These are phyloP conservation scores for Otus sunia DNA, from an alignment of 2,113 vertebrate genomes.

Conservation along the genomic window DNA sequence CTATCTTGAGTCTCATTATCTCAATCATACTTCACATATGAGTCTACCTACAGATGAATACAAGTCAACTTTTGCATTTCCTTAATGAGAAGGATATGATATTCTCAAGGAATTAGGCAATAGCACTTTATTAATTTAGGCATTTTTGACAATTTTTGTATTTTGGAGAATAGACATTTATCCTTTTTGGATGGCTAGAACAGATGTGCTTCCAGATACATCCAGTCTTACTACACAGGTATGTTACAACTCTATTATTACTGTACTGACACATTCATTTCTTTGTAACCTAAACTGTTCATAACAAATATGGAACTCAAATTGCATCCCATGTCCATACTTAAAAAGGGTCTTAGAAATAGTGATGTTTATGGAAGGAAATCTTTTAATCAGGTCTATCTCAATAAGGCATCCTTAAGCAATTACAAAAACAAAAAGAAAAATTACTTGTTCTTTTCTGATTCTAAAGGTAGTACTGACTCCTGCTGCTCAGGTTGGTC, in stretches of 20 bases:
- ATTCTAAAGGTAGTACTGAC: not conserved
- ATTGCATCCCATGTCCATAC: not conserved
- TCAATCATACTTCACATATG: not conserved
- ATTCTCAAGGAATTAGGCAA: not conserved
- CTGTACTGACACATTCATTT: not conserved
- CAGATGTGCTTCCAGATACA: not conserved
- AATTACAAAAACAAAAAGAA: not conserved
- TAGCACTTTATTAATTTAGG: not conserved
- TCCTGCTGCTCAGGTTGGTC: not conserved
- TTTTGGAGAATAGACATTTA: not conserved
- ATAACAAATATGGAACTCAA: not conserved
- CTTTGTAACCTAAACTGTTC: not conserved
- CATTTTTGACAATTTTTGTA: not conserved
- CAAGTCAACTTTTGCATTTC: not conserved
- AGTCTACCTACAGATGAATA: not conserved
- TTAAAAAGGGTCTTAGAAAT: not conserved
- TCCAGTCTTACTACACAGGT: not conserved
- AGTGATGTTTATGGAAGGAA: not conserved
- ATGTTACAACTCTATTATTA: not conserved
- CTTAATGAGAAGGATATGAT: not conserved
- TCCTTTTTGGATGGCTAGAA: not conserved
- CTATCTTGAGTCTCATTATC: not conserved
- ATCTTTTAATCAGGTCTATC: not conserved
- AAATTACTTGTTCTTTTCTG: not conserved
- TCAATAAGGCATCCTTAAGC: not conserved